phyloP scores from a whole-genome alignment of 2,888 invertebrate species.

The Andrena hattorfiana region DNA sequence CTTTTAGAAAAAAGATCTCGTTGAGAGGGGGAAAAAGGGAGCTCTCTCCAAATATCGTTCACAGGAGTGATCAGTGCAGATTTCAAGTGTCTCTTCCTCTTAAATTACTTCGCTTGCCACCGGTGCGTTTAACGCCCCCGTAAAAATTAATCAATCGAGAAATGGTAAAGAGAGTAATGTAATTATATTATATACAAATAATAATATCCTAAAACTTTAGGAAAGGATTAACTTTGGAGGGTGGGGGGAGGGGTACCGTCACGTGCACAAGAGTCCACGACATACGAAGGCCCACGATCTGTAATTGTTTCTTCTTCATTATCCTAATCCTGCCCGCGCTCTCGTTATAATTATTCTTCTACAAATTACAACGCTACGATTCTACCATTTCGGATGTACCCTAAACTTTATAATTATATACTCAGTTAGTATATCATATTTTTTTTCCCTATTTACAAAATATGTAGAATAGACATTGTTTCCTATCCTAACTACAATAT shows the following conservation, averaged over 20 bases:
- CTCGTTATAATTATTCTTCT: conserved; percentile 68
- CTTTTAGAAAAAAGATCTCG: conserved; percentile 18
- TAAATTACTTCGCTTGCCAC: conserved; percentile 64
- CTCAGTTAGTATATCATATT: conserved; percentile 71
- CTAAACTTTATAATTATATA: conserved; percentile 69
- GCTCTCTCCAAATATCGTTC: conserved; percentile 21
- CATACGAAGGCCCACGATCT: conserved; percentile 78
- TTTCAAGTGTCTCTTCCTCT: conserved; percentile 75
- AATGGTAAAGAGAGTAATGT: conserved; percentile 76
- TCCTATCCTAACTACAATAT: conserved; percentile 82
- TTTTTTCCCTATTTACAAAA: conserved; percentile 80
- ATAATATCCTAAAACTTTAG: conserved; percentile 79
- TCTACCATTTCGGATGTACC: conserved; percentile 69
- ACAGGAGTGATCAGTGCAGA: conserved; percentile 66
- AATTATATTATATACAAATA: conserved; percentile 79
- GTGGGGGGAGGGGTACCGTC: conserved; percentile 74
- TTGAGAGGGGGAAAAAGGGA: conserved; percentile 13
- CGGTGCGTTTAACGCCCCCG: conserved; percentile 73
- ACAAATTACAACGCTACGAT: conserved; percentile 77
- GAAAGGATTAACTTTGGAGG: conserved; percentile 79
- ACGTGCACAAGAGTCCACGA: conserved; percentile 78
- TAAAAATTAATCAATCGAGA: conserved; percentile 78
- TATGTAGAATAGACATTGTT: conserved; percentile 81
- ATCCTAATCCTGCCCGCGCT: conserved; percentile 78
- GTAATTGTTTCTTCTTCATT: conserved; percentile 74